A percentile compares a stretch with the other conserved stretches of the same genome.
Conservation (phyloP, 1,140 invertebrate species). For the Laodelphax striatellus region DNA sequence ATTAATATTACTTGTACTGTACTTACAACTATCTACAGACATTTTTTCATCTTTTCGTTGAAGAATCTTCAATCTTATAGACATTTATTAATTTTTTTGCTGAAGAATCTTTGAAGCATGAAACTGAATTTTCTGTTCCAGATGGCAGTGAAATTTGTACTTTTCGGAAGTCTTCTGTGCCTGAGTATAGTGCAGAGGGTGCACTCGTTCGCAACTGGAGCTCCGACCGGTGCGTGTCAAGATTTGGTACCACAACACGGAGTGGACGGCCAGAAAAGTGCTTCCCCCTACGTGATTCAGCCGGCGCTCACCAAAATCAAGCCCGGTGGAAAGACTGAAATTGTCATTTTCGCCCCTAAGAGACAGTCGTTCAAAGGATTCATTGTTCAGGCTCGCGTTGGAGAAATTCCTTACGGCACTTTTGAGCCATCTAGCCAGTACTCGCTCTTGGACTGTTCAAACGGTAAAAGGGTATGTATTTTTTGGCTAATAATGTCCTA, state of each 20-base stretch:
- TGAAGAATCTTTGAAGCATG: too few species aligned
- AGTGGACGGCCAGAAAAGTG: background rate
- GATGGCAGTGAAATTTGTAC: too few species aligned
- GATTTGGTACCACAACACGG: background rate
- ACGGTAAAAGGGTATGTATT: background rate
- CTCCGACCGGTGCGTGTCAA: background rate
- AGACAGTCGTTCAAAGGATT: background rate
- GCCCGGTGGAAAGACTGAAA: background rate
- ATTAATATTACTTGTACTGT: too few species aligned
- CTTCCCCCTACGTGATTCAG: background rate
- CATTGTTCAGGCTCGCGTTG: background rate
- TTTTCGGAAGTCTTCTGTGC: too few species aligned
- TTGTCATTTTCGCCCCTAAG: background rate
- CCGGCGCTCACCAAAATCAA: background rate
- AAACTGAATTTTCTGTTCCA: too few species aligned
- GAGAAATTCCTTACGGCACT: background rate
- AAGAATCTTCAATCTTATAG: too few species aligned
- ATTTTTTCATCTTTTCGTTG: too few species aligned
- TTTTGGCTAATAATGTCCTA: too few species aligned
- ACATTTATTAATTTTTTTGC: too few species aligned
- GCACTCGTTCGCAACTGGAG: background rate
- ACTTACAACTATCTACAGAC: too few species aligned
- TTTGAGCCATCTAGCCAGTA: background rate
- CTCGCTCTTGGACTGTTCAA: background rate
- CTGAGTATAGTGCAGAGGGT: background rate